These are phyloP conservation scores for Setipinna tenuifilis DNA, from an alignment of 2,797 vertebrate genomes.

Conservation along the genomic window DNA sequence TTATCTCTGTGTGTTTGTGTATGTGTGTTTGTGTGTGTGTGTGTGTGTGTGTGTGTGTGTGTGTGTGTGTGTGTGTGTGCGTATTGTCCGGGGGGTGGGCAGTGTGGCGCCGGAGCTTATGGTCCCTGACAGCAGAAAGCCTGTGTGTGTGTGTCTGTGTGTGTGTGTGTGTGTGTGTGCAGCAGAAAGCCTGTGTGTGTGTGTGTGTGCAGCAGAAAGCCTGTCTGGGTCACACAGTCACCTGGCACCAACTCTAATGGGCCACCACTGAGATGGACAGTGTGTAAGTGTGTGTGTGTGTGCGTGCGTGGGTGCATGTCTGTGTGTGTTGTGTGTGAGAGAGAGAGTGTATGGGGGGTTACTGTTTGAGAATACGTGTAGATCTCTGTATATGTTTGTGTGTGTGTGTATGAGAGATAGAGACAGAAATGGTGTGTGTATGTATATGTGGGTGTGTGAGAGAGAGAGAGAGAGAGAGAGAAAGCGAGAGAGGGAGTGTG, in stretches of 20 bases:
- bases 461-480: no score
- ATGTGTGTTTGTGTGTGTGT: background rate
- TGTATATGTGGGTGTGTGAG: no score
- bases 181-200: no score
- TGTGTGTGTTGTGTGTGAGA: background rate
- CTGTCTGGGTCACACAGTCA: slow-evolving; percentile 70
- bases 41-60: background rate
- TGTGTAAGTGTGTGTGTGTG: slow-evolving; percentile 7
- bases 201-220: slow-evolving; percentile 54
- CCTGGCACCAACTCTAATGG: slow-evolving; percentile 72
- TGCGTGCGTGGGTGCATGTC: slow-evolving; percentile 39
- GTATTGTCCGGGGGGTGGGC: slow-evolving; percentile 25
- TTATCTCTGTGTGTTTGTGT: background rate
- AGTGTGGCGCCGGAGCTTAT: slow-evolving; percentile 61
- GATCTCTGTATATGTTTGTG: no score
- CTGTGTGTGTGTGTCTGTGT: slow-evolving; percentile 60
- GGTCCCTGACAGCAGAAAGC: slow-evolving; percentile 66
- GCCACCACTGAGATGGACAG: slow-evolving; percentile 42
- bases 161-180: no score
- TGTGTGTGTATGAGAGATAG: no score
- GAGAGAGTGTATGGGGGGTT: no score
- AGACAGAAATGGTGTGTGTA: no score
- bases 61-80: background rate
- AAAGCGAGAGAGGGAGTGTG: no score
- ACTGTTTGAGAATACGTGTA: no score